phyloP scores from a whole-genome alignment of 2,888 invertebrate genomes.

The Pristionchus mayeri region DNA sequence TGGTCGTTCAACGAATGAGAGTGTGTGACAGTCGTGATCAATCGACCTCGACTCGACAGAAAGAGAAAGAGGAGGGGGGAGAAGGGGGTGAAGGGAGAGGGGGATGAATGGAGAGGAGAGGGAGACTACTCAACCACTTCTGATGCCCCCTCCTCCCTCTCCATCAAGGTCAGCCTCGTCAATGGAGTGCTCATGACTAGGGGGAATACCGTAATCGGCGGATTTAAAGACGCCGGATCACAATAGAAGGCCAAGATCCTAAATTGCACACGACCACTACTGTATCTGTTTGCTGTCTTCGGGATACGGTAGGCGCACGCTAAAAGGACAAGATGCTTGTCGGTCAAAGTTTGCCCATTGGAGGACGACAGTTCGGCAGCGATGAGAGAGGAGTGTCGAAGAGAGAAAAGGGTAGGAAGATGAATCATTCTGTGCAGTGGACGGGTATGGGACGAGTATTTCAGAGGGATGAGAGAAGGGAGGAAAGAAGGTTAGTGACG shows the following conservation, averaged over 20 bases:
- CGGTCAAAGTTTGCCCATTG: too few species aligned
- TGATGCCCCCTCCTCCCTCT: conserved; percentile 1
- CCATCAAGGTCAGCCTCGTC: conserved; percentile 1
- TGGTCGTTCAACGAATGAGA: conserved; percentile 9
- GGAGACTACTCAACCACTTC: conserved; percentile 45
- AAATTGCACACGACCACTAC: too few species aligned
- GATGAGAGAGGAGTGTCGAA: conserved; percentile 3
- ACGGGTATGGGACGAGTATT: conserved; percentile 37
- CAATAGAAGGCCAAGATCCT: not conserved
- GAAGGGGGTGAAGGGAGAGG: not conserved
- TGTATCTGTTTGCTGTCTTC: not conserved
- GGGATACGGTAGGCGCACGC: not conserved
- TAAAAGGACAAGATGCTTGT: not conserved
- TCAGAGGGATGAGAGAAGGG: conserved; percentile 31
- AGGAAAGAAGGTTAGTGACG: conserved; percentile 32
- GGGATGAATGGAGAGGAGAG: conserved; percentile 21
- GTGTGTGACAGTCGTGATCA: conserved; percentile 45
- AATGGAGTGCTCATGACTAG: not conserved
- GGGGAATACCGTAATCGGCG: not conserved
- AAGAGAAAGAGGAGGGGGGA: not conserved
- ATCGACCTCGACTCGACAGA: conserved; percentile 27
- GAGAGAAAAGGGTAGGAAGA: conserved; percentile 32
- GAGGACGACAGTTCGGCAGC: not conserved
- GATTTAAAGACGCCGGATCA: not conserved
- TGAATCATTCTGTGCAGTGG: conserved; percentile 26